Conservation (phyloP, 2,888 invertebrate species). For the Anodontia alba region DNA sequence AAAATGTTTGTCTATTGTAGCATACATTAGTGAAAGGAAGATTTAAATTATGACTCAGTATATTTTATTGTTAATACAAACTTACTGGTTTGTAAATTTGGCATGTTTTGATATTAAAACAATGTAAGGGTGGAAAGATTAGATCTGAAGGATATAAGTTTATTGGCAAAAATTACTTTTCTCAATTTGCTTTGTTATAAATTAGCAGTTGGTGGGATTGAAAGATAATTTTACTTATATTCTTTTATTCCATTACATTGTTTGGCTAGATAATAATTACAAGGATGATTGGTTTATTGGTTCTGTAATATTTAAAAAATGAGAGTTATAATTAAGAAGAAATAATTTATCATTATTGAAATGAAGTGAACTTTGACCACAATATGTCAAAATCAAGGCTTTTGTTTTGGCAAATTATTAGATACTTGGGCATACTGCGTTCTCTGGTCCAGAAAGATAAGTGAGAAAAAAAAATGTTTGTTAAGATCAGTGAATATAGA, state of each 20-base stretch:
- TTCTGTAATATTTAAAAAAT: neutral
- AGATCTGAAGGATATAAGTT: neutral
- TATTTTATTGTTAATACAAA: neutral
- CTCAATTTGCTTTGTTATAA: constrained; percentile 10
- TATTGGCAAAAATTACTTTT: constrained; percentile 15
- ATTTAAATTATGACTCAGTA: constrained; percentile 15
- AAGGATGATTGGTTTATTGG: constrained; percentile 15
- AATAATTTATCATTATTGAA: constrained; percentile 16
- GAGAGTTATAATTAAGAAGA: constrained; percentile 6
- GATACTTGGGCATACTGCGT: neutral
- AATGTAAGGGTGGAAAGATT: constrained; percentile 12
- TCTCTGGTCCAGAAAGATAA: constrained; percentile 1
- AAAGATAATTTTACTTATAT: constrained; percentile 10
- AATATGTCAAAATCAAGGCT: constrained; percentile 13
- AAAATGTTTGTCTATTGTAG: constrained; percentile 17
- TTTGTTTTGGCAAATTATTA: constrained; percentile 2
- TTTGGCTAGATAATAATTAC: constrained; percentile 5
- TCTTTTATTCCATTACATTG: constrained; percentile 18
- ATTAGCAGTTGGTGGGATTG: constrained; percentile 8
- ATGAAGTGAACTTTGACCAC: constrained; percentile 10
- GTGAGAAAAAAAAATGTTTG: too few relatives aligned
- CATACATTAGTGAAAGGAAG: neutral
- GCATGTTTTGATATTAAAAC: constrained; percentile 15
- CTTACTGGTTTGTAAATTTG: neutral
- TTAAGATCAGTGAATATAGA: too few relatives aligned